These are phyloP conservation scores for Spheniscus mendiculus DNA, from an alignment of 2,113 vertebrate genomes.

Conservation along the genomic window DNA sequence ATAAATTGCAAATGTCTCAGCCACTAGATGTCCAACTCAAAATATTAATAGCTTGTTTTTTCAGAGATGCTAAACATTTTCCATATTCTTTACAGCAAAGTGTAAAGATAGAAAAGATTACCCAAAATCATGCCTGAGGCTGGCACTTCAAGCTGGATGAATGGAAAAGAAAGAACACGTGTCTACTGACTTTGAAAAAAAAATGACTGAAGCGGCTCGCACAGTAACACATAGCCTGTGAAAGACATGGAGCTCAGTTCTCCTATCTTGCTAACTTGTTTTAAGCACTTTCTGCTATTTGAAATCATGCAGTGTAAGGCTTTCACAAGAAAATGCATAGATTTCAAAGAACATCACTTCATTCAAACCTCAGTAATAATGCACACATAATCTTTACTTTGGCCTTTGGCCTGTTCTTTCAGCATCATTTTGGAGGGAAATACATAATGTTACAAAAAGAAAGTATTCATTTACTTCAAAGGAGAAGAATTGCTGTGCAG, in stretches of 20 bases:
- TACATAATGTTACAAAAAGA: neutral
- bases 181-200: neutral
- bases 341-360: neutral
- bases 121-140: neutral
- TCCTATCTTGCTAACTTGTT: neutral
- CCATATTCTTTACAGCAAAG: neutral
- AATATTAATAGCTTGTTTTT: neutral
- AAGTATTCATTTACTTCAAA: conserved; percentile 10
- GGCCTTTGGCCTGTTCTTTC: neutral
- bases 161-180: neutral
- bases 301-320: neutral
- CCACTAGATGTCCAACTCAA: neutral
- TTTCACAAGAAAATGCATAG: neutral
- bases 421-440: neutral
- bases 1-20: neutral
- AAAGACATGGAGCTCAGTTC: neutral
- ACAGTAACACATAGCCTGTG: neutral
- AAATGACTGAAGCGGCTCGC: neutral
- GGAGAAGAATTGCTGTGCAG: neutral
- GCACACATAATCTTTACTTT: neutral
- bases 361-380: neutral
- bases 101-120: neutral
- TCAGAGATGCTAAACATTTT: neutral
- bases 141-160: neutral
- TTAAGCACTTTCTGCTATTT: neutral